These are phyloP conservation scores for Minunthozetes semirufus DNA, from an alignment of 2,888 invertebrate genomes.

Conservation along the genomic window DNA sequence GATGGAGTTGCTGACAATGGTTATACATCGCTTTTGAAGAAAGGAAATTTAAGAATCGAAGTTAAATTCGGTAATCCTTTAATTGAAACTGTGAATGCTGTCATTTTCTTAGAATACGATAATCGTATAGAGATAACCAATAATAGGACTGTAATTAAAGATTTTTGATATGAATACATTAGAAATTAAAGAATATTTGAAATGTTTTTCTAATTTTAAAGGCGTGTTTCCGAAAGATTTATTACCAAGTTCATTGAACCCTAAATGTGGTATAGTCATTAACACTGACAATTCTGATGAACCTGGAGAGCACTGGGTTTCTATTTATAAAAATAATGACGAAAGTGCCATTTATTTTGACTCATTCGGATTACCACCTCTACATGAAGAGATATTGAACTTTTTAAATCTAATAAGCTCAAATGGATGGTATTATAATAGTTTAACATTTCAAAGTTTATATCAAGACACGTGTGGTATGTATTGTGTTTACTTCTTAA, in stretches of 20 bases:
- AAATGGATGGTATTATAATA: neutral
- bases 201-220: neutral
- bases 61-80: constrained; percentile 42
- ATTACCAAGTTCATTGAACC: neutral
- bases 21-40: constrained; percentile 38
- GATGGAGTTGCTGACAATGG: neutral
- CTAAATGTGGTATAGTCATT: neutral
- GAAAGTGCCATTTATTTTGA: constrained; percentile 34
- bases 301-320: constrained; percentile 37
- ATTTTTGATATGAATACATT: constrained; percentile 36
- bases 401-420: neutral
- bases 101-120: constrained; percentile 45
- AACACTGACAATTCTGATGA: constrained; percentile 22
- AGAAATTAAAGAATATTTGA: neutral
- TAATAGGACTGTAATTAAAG: constrained; percentile 40
- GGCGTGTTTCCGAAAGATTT: neutral
- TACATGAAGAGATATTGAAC: neutral
- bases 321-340: constrained; percentile 18
- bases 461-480: neutral
- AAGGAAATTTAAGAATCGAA: constrained; percentile 44
- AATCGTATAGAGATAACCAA: constrained; percentile 45
- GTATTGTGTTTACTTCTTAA: neutral
- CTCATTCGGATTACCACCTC: constrained; percentile 34
- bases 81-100: constrained; percentile 41
- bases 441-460: neutral